Base-by-base conservation (phyloP, 2,888 invertebrate species). In the Unio pictorum region DNA sequence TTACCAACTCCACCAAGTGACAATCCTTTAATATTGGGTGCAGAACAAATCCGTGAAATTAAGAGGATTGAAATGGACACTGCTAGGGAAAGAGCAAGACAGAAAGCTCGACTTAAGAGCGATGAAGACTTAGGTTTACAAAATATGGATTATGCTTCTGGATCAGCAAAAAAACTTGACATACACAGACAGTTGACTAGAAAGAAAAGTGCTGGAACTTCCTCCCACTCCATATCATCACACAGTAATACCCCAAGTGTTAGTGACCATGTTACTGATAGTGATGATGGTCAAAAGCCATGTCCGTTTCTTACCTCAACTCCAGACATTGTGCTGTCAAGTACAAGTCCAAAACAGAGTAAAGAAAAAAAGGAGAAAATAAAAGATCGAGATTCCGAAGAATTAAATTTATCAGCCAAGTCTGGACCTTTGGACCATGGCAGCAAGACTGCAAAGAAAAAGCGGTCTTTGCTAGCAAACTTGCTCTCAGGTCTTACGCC, bases 101-200 rank as follows among this genome's bases (percentile, higher is more conserved):
- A 79, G 30, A 91, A 93, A 64, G 93, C 94, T 15, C 91, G 93
- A 63, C 89, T 94, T 34, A 93, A 93, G 88, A 94, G 94, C 70
- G 94, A 95, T 85, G 93, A 94, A 76, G 94, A 95, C 84, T 89
- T 95, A 34, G 94, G 94, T 3, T 71, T 90, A 26, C 69, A 59
- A 57, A 75, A 76, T 62, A 71, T 73, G 45, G 68, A 61, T 26
- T 73, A 73, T 34, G 78, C 75, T 55, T 61, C 64, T 66, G 72
- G 69, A 55, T 69, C 68, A 57, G 64, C 66, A 23, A 71, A 71
- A 28, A 71, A 74, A 57, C 45, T 45, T 45, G 45, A 45, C 45
- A 45, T 45, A 45, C 45, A 45, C 4, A 15, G 45, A 45, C 45
- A 45, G 45, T 45, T 45, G 2, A 45, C 3, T 45, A 66, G 73